phyloP scores from a whole-genome alignment of 2,797 vertebrate species.

The Pseudocheirus occidentalis region DNA sequence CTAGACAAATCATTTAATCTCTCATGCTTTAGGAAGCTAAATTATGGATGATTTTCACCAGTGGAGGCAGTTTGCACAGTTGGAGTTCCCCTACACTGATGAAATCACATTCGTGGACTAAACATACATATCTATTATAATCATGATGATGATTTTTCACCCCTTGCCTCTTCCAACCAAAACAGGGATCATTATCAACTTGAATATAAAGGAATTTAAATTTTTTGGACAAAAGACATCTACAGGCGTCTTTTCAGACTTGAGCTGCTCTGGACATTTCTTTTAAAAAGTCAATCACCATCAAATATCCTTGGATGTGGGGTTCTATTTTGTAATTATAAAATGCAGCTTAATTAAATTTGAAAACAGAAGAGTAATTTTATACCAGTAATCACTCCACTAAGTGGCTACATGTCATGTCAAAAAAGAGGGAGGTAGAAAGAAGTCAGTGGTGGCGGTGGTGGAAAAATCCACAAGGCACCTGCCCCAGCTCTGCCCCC shows the following conservation, averaged over 20 bases:
- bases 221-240: constrained; percentile 60
- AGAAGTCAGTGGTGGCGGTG: constrained; percentile 43
- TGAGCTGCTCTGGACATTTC: constrained; percentile 51
- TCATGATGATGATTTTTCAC: neutral
- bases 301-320: constrained; percentile 56
- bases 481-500: constrained; percentile 37
- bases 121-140: neutral
- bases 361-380: constrained; percentile 72
- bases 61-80: neutral
- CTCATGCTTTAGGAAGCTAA: neutral
- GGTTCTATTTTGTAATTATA: constrained; percentile 60
- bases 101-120: neutral
- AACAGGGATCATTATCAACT: constrained; percentile 40
- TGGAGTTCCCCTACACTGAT: neutral
- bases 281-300: constrained; percentile 35
- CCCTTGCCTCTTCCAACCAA: constrained; percentile 25
- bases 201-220: constrained; percentile 39
- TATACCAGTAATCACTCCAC: constrained; percentile 65
- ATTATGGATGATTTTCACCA: neutral
- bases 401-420: constrained; percentile 56
- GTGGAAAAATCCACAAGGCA: constrained; percentile 63
- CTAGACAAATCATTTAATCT: neutral
- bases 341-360: constrained; percentile 69
- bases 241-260: constrained; percentile 13
- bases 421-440: constrained; percentile 39